Percentiles rank a stretch among this genome's conserved stretches.
These are phyloP conservation scores for Isotomurus palustris DNA, from an alignment of 2,888 invertebrate species.

Conservation along the genomic window DNA sequence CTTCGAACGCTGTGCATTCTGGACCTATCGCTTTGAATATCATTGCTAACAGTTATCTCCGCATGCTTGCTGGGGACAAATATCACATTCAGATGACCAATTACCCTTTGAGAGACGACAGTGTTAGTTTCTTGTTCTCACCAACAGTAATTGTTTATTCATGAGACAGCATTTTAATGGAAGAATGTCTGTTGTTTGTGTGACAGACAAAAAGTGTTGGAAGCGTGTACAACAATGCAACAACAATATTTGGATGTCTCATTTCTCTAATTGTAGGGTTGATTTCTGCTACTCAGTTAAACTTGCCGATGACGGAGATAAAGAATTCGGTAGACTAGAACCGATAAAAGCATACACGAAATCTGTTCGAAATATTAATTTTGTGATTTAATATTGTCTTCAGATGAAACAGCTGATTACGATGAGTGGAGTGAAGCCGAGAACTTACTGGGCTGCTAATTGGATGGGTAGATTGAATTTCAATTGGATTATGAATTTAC, in stretches of 20 bases:
- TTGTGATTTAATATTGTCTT: neutral
- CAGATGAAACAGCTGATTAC: conserved; percentile 46
- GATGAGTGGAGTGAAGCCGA: conserved; percentile 50
- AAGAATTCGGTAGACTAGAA: conserved; percentile 11
- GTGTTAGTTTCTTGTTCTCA: too few relatives aligned
- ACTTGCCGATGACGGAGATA: conserved; percentile 18
- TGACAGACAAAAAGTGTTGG: too few relatives aligned
- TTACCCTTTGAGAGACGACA: conserved; percentile 20
- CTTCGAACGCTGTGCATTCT: conserved; percentile 22
- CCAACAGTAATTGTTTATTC: too few relatives aligned
- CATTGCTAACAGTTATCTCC: conserved; percentile 21
- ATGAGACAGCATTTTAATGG: too few relatives aligned
- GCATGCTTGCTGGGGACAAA: too few relatives aligned
- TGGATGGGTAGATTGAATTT: conserved; percentile 8
- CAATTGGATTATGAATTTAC: neutral
- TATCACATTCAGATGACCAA: conserved; percentile 6
- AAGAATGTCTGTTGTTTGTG: too few relatives aligned
- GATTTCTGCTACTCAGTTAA: conserved; percentile 23
- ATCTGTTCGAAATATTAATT: neutral
- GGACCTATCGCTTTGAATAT: conserved; percentile 20
- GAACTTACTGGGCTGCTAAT: conserved; percentile 50
- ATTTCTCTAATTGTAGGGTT: conserved; percentile 23
- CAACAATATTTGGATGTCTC: conserved; percentile 17
- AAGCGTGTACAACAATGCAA: too few relatives aligned
- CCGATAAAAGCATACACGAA: neutral